A percentile compares a stretch with the other conserved stretches of the same genome.
Conservation (phyloP, 2,888 invertebrate species). For the Lasioglossum zephyrum region DNA sequence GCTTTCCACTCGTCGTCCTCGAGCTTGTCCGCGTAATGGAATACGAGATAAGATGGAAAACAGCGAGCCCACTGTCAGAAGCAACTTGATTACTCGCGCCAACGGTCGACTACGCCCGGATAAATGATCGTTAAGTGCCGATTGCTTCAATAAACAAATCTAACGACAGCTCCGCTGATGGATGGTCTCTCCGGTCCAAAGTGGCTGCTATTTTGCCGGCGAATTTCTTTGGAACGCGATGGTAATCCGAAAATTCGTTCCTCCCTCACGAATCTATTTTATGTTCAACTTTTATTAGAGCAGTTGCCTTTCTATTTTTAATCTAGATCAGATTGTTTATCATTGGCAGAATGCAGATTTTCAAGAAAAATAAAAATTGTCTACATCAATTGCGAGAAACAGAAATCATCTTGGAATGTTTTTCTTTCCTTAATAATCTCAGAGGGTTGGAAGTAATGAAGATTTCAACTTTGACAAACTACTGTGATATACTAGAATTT, state of each 20-base stretch:
- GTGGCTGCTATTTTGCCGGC: neutral
- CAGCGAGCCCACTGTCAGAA: constrained; percentile 47
- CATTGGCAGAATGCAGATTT: neutral
- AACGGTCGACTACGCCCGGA: constrained; percentile 27
- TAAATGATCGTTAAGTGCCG: constrained; percentile 53
- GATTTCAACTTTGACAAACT: too few relatives aligned
- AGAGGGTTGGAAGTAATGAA: too few relatives aligned
- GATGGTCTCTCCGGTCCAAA: neutral
- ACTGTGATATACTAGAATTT: too few relatives aligned
- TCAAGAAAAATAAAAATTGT: neutral
- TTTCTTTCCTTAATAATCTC: too few relatives aligned
- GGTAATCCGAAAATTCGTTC: neutral
- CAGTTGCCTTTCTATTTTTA: too few relatives aligned
- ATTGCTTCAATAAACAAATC: constrained; percentile 39
- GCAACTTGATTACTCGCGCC: constrained; percentile 61
- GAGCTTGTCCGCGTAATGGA: constrained; percentile 63
- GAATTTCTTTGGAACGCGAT: neutral
- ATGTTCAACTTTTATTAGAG: neutral
- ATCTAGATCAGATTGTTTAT: neutral
- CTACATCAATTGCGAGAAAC: too few relatives aligned
- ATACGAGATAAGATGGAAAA: constrained; percentile 68
- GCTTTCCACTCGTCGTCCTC: constrained; percentile 68
- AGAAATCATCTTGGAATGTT: too few relatives aligned
- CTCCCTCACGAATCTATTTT: neutral
- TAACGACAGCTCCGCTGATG: constrained; percentile 6